Base-by-base conservation (phyloP, 1,140 invertebrate genomes). In the Coelopa frigida region DNA sequence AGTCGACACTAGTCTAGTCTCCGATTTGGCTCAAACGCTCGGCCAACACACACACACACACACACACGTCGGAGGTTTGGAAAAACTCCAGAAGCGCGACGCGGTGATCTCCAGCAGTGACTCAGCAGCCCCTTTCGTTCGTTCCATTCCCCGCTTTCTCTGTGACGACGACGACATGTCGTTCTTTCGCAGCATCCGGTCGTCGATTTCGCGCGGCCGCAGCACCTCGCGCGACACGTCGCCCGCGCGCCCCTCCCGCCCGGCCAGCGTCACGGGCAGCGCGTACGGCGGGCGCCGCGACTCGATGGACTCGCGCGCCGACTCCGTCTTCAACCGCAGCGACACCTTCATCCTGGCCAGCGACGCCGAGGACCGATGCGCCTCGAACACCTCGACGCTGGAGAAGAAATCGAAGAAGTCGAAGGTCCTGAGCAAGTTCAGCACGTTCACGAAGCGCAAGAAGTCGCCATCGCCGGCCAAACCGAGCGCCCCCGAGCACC, bases 331-430 rank as follows among this genome's bases (percentile, higher is more conserved):
- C 6, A 61, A 67, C 45, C 55, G 63, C 1, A 61, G 63, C 23
- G 63, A 66, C 11, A 67, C 63, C 18, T 67, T 67, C 24, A 67
- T 66, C 26, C 27, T 67, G 22, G 54, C 32, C 2, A 53, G 53
- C 2, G 61, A 63, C 4, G 54, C 57, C 26, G 56, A 67, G 17
- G 44, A 44, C 5, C 46, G 52, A 33, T 31, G 12, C 14, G 41
- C 11, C 35, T 61, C 62, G 1, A 66, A 67, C 32, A 59, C 46
- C 32, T 63, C 57, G 14, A 66, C 62, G 0, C 45, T 62, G 3
- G 62, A 66, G 37, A 66, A 66, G 33, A 66, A 66, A 29, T 62
- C 63, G 0, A 67, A 67, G 7, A 67, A 67, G 32, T 66, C 62
- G 8, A 67, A 67, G 48, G 63, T 66, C 4, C 56, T 66, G 2